phyloP scores from a whole-genome alignment of 2,113 vertebrate species.

The Herpailurus yagouaroundi region DNA sequence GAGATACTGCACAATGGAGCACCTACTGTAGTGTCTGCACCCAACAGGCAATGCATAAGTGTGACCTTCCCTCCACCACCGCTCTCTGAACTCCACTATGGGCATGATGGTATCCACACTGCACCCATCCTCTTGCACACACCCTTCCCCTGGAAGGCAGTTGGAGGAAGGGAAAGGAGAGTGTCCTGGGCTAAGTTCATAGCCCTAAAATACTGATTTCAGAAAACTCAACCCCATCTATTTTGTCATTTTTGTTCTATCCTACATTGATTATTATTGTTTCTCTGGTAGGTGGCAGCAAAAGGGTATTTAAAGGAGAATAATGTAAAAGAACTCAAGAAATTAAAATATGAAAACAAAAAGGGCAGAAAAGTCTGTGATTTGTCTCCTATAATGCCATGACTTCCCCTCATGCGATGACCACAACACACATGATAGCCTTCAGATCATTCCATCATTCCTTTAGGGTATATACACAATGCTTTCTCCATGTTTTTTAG shows the following conservation, averaged over 20 bases:
- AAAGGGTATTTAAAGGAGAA: background rate
- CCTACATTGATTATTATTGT: background rate
- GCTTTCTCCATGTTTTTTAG: background rate
- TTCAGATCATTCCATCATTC: background rate
- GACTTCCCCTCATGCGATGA: background rate
- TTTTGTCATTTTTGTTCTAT: background rate
- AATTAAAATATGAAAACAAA: background rate
- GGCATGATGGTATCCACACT: background rate
- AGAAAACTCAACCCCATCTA: background rate
- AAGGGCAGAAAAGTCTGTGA: background rate
- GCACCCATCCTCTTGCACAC: background rate
- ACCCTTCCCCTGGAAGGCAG: background rate
- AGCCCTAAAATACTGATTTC: background rate
- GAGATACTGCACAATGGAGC: background rate
- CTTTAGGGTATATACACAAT: background rate
- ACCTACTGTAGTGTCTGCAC: background rate
- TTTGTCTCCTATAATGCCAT: constrained; percentile 14
- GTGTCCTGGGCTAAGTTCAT: background rate
- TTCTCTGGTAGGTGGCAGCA: background rate
- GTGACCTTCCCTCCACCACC: background rate
- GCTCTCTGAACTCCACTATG: background rate
- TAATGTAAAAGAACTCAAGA: background rate
- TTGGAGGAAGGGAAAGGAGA: background rate
- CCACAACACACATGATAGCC: background rate
- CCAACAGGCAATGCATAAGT: background rate